phyloP scores from a whole-genome alignment of 2,113 vertebrate genomes.

The Corythaeola cristata region DNA sequence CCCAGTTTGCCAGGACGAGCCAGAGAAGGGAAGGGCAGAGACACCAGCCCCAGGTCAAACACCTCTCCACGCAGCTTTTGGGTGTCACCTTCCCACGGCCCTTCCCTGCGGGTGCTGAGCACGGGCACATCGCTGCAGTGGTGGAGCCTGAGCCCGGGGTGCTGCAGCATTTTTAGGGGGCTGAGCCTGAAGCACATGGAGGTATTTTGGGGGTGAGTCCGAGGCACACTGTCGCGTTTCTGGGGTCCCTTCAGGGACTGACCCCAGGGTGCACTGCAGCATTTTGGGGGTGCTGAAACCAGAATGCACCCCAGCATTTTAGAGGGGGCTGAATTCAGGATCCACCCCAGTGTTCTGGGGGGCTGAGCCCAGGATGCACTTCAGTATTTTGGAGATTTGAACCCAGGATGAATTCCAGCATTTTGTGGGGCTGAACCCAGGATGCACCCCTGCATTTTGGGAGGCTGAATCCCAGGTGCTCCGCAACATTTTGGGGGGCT shows the following conservation, averaged over 20 bases:
- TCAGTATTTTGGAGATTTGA: too few relatives aligned
- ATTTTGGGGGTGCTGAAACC: too few relatives aligned
- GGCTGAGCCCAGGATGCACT: too few relatives aligned
- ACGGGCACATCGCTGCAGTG: fast-evolving
- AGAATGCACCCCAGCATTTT: too few relatives aligned
- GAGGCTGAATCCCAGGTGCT: neutral
- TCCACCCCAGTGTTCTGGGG: too few relatives aligned
- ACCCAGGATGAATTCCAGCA: too few relatives aligned
- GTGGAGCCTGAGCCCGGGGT: too few relatives aligned
- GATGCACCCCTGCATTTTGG: neutral
- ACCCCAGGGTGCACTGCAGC: neutral
- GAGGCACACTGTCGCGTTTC: too few relatives aligned
- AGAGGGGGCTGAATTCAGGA: too few relatives aligned
- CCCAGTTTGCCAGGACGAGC: neutral
- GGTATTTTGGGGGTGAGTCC: neutral
- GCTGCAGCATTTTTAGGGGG: neutral
- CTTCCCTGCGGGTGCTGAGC: neutral
- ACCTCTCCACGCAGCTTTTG: neutral
- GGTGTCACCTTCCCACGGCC: fast-evolving
- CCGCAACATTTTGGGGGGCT: neutral
- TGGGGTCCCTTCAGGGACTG: too few relatives aligned
- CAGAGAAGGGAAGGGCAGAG: neutral
- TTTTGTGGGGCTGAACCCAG: neutral
- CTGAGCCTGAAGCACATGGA: neutral
- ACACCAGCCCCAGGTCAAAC: neutral